Percentiles rank a stretch among this genome's conserved stretches.
phyloP scores from a whole-genome alignment of 2,113 vertebrate species.

The Podarcis muralis region DNA sequence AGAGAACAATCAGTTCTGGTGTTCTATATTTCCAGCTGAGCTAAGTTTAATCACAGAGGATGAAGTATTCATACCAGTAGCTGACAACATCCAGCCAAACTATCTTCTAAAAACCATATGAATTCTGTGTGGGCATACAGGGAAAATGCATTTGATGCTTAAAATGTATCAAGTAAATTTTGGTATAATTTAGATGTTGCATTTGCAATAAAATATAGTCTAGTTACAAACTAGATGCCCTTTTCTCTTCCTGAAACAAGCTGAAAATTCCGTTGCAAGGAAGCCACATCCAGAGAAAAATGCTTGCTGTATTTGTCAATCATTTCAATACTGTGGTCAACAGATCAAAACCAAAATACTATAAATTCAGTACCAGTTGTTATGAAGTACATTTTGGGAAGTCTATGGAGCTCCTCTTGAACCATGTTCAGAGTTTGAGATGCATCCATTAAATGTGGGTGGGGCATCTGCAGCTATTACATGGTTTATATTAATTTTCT shows the following conservation, averaged over 20 bases:
- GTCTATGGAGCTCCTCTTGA: not conserved
- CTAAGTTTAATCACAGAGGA: not conserved
- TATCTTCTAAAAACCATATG: not conserved
- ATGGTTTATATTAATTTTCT: not conserved
- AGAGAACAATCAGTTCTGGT: slow-evolving; percentile 9
- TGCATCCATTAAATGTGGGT: not conserved
- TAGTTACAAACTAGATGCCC: not conserved
- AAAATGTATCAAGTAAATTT: not conserved
- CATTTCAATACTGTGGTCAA: not conserved
- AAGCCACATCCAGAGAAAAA: not conserved
- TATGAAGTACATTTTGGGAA: not conserved
- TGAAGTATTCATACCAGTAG: not conserved
- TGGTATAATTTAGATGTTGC: rapidly evolving
- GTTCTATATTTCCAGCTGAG: not conserved
- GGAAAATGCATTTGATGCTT: not conserved
- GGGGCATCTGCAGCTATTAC: not conserved
- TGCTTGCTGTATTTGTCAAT: too few relatives aligned
- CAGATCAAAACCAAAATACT: not conserved
- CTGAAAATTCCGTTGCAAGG: not conserved
- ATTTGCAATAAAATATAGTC: not conserved
- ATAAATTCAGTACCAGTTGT: not conserved
- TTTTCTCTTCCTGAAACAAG: not conserved
- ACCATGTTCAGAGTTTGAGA: not conserved
- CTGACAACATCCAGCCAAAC: not conserved
- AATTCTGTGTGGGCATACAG: not conserved